Conservation (phyloP, 2,113 vertebrate species). For the Heterotis niloticus region DNA sequence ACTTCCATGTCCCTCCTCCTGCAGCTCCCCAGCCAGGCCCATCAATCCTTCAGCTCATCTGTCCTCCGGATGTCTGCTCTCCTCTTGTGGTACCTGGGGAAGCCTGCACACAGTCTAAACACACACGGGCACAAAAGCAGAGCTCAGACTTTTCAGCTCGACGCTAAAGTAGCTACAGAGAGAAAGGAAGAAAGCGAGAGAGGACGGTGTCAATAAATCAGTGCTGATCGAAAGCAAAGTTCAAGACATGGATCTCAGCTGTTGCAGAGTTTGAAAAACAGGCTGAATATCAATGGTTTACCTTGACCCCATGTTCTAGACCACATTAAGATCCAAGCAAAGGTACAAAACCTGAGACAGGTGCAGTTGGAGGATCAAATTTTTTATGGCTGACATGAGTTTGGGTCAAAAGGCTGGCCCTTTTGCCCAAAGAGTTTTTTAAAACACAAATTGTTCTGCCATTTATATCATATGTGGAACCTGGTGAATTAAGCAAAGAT, state of each 20-base stretch:
- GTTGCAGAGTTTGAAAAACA: slow-evolving; percentile 33
- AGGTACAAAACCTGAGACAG: slow-evolving; percentile 41
- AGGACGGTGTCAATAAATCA: slow-evolving; percentile 41
- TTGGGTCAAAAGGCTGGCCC: slow-evolving; percentile 31
- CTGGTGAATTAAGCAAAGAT: background rate
- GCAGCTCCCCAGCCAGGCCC: background rate
- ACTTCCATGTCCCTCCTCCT: background rate
- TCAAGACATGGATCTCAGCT: slow-evolving; percentile 41
- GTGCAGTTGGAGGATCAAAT: slow-evolving; percentile 33
- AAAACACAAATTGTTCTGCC: background rate
- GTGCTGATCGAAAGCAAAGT: slow-evolving; percentile 36
- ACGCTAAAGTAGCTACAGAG: slow-evolving; percentile 39
- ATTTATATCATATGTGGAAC: background rate
- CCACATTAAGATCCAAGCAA: slow-evolving; percentile 33
- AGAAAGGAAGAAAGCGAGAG: slow-evolving; percentile 40
- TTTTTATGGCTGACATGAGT: slow-evolving; percentile 31
- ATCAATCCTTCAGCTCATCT: slow-evolving; percentile 7
- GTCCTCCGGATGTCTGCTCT: background rate
- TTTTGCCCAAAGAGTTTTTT: slow-evolving; percentile 28
- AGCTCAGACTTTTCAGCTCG: slow-evolving; percentile 31
- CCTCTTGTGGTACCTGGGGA: slow-evolving; percentile 4
- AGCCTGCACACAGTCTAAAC: slow-evolving; percentile 29
- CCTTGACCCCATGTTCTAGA: slow-evolving; percentile 41
- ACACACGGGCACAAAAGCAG: slow-evolving; percentile 5
- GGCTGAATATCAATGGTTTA: slow-evolving; percentile 42